Percentiles rank a stretch among this genome's conserved stretches.
phyloP scores from a whole-genome alignment of 2,888 invertebrate species.

The Argyra leucocephala region DNA sequence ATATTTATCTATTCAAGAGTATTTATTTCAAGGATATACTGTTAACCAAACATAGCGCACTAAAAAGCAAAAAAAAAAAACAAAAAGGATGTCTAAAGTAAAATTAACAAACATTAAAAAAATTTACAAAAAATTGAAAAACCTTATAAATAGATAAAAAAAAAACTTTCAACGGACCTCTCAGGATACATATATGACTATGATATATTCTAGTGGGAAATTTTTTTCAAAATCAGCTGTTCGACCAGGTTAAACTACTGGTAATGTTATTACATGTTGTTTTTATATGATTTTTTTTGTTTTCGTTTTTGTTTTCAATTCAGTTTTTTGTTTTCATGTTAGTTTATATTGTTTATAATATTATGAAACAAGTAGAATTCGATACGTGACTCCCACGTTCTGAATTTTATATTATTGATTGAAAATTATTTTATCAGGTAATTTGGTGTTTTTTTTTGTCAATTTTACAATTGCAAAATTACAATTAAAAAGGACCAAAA shows the following conservation, averaged over 20 bases:
- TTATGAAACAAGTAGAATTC: neutral
- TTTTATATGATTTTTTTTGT: neutral
- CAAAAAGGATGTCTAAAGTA: neutral
- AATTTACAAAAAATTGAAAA: neutral
- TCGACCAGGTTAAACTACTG: neutral
- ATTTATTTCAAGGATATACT: neutral
- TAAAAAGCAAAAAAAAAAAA: neutral
- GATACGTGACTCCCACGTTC: conserved; percentile 6
- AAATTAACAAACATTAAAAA: neutral
- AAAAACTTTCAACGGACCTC: neutral
- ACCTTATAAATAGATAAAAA: neutral
- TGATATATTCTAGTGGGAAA: neutral
- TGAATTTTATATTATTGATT: too few relatives aligned
- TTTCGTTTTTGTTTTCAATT: neutral
- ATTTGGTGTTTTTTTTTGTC: neutral
- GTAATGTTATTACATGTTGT: too few relatives aligned
- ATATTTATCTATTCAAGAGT: neutral
- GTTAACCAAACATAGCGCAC: conserved; percentile 2
- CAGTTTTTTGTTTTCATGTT: too few relatives aligned
- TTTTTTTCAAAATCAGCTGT: neutral
- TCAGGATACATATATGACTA: neutral
- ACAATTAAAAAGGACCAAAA: too few relatives aligned
- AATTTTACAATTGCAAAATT: too few relatives aligned
- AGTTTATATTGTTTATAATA: too few relatives aligned
- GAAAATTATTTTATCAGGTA: neutral